phyloP scores from a whole-genome alignment of 2,797 vertebrate species.

The Pteropus rufus region DNA sequence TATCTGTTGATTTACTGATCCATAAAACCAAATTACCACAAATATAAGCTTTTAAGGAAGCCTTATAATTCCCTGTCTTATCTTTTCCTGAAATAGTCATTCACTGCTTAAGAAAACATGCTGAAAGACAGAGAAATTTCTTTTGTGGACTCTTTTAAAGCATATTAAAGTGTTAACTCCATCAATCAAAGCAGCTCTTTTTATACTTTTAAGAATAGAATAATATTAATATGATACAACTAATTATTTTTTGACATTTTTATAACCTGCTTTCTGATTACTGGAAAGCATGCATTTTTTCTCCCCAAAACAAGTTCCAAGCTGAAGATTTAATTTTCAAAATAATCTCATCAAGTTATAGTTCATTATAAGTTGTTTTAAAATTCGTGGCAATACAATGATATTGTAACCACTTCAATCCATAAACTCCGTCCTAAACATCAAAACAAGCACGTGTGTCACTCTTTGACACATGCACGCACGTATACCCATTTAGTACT shows the following conservation, averaged over 20 bases:
- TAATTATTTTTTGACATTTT: neutral
- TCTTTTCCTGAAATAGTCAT: neutral
- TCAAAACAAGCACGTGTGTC: neutral
- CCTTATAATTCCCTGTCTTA: neutral
- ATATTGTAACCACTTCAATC: neutral
- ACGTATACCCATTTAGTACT: neutral
- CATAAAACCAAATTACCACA: neutral
- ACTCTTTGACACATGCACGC: neutral
- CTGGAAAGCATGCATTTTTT: neutral
- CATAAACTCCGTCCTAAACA: neutral
- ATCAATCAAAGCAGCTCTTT: neutral
- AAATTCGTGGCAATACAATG: neutral
- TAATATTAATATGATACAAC: neutral
- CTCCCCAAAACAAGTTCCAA: neutral
- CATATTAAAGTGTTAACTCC: neutral
- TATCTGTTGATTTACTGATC: neutral
- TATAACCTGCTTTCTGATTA: neutral
- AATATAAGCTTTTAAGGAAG: neutral
- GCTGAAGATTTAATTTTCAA: slow-evolving; percentile 18
- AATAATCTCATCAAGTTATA: neutral
- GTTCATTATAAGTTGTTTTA: neutral
- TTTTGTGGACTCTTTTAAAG: neutral
- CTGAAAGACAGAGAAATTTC: neutral
- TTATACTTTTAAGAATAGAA: neutral
- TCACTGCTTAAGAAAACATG: neutral